A percentile compares a stretch with the other conserved stretches of the same genome.
Conservation (phyloP, 2,797 vertebrate species). For the Characodon lateralis region DNA sequence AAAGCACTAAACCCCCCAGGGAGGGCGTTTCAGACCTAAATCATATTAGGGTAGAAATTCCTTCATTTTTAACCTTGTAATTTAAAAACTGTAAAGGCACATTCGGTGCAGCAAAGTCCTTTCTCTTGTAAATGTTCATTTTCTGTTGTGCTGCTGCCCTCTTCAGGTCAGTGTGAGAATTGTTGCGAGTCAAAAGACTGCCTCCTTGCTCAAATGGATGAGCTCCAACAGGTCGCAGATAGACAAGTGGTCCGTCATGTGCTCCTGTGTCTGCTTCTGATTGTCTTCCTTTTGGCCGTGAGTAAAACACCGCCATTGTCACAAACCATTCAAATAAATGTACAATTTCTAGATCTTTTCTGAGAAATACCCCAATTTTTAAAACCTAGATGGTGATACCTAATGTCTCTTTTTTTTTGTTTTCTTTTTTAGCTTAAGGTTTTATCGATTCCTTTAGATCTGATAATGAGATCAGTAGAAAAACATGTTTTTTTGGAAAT, state of each 20-base stretch:
- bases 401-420: not conserved
- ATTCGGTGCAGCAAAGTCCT: not conserved
- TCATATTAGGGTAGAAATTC: not conserved
- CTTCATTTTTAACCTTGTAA: not conserved
- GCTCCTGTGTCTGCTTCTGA: constrained; percentile 35
- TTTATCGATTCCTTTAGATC: not conserved
- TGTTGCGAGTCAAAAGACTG: constrained; percentile 86
- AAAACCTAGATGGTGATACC: not conserved
- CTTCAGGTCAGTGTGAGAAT: constrained; percentile 84
- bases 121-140: constrained; percentile 3
- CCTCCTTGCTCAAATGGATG: constrained; percentile 86
- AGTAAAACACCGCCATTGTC: constrained; percentile 18
- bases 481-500: not conserved
- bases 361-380: not conserved
- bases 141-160: constrained; percentile 41
- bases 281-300: constrained; percentile 34
- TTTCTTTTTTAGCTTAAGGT: not conserved
- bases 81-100: not conserved
- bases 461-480: not conserved
- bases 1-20: not conserved
- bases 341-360: not conserved
- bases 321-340: not conserved
- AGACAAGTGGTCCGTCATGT: constrained; percentile 88
- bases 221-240: constrained; percentile 83
- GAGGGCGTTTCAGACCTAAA: not conserved